A percentile compares a stretch with the other conserved stretches of the same genome.
Conservation (phyloP, 2,888 invertebrate species). For the Eupithecia centaureata region DNA sequence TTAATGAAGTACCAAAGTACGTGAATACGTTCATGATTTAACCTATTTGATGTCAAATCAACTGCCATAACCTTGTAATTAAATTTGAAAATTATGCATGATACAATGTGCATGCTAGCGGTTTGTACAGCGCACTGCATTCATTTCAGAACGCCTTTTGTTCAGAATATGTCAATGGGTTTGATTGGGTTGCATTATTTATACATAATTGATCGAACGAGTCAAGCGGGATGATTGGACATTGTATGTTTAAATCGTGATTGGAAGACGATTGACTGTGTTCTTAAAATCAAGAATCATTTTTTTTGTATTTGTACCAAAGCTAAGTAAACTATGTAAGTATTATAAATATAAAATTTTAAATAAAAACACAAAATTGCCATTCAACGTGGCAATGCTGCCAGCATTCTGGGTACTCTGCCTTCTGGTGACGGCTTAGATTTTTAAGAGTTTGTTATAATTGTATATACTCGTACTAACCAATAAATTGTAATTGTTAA, state of each 20-base stretch:
- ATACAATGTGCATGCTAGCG: background rate
- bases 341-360: no score
- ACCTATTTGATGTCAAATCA: slow-evolving; percentile 5
- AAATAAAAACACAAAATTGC: no score
- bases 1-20: background rate
- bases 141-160: slow-evolving; percentile 11
- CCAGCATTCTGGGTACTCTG: no score
- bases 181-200: slow-evolving; percentile 14
- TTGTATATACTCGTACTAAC: no score
- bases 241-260: background rate
- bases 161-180: slow-evolving; percentile 11
- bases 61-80: background rate
- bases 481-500: no score
- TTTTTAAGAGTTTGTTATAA: no score
- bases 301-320: no score
- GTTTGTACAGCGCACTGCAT: slow-evolving; percentile 3
- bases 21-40: background rate
- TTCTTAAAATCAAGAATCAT: background rate
- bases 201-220: slow-evolving; percentile 7
- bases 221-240: slow-evolving; percentile 4
- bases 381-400: no score
- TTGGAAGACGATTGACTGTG: background rate
- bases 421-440: no score
- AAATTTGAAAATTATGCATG: slow-evolving; percentile 7
- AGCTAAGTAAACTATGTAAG: no score